Conservation (phyloP, 1,140 invertebrate genomes). For the Dendroctonus ponderosae region DNA sequence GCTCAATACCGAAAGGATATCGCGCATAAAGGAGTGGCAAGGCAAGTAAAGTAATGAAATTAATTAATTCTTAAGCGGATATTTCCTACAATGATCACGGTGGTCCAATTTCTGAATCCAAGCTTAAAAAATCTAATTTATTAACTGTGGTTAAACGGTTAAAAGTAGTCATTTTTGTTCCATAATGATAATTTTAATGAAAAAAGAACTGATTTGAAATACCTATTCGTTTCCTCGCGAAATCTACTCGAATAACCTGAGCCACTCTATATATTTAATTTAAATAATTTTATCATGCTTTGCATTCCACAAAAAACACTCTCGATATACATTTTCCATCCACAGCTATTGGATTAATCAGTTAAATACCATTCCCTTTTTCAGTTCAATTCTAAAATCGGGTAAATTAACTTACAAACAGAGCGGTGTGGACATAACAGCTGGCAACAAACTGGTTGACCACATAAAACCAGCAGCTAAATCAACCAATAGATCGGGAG, state of each 20-base stretch:
- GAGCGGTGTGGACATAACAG: conserved; percentile 91
- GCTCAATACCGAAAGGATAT: conserved; percentile 88
- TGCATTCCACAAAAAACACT: too few relatives aligned
- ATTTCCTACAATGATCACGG: neutral
- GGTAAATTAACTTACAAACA: conserved; percentile 82
- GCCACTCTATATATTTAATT: neutral
- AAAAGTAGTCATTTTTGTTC: neutral
- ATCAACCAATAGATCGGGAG: conserved; percentile 68
- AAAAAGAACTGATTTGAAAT: too few relatives aligned
- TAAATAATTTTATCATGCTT: too few relatives aligned
- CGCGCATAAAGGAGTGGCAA: conserved; percentile 78
- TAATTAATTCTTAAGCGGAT: neutral
- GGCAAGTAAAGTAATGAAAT: conserved; percentile 59
- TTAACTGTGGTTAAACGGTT: neutral
- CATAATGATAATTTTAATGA: too few relatives aligned
- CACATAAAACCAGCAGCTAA: conserved; percentile 77
- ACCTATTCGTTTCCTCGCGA: too few relatives aligned
- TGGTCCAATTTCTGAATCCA: too few relatives aligned
- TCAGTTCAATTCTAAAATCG: conserved; percentile 53
- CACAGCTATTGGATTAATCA: too few relatives aligned
- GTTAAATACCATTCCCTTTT: conserved; percentile 31
- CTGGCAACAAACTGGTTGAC: conserved; percentile 82
- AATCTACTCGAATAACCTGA: too few relatives aligned
- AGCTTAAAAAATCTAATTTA: too few relatives aligned
- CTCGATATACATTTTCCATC: too few relatives aligned